phyloP scores from a whole-genome alignment of 2,797 vertebrate genomes.

The Leontopithecus rosalia region DNA sequence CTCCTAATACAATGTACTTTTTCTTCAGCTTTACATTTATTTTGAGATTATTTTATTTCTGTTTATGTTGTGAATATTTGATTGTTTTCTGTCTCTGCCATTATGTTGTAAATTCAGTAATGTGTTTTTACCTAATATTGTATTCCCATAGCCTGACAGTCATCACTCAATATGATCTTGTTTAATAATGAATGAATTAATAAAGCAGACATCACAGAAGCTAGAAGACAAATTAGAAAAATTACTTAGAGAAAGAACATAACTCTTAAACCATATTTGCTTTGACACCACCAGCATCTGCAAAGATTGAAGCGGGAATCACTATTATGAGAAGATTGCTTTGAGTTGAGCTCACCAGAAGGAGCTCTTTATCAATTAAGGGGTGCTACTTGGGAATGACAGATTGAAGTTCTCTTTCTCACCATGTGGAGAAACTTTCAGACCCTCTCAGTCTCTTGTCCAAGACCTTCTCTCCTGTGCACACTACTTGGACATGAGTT shows the following conservation, averaged over 20 bases:
- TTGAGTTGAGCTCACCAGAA: background rate
- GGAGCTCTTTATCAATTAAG: background rate
- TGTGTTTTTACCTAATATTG: background rate
- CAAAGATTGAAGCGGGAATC: background rate
- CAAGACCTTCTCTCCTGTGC: background rate
- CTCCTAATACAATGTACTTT: background rate
- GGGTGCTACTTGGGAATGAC: background rate
- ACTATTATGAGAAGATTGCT: background rate
- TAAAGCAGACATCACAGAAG: background rate
- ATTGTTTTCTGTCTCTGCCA: background rate
- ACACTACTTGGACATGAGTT: background rate
- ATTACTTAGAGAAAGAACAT: background rate
- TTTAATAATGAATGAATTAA: background rate
- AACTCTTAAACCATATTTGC: background rate
- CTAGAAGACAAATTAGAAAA: background rate
- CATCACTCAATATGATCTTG: background rate
- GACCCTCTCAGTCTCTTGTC: background rate
- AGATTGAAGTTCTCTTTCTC: background rate
- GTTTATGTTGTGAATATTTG: background rate
- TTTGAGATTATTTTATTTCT: conserved; percentile 6
- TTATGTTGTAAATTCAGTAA: background rate
- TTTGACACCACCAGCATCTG: background rate
- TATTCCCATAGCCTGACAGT: background rate
- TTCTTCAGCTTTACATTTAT: background rate
- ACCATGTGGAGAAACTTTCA: background rate